These are phyloP conservation scores for Sebastes reedi DNA, from an alignment of 2,797 vertebrate genomes.

Conservation along the genomic window DNA sequence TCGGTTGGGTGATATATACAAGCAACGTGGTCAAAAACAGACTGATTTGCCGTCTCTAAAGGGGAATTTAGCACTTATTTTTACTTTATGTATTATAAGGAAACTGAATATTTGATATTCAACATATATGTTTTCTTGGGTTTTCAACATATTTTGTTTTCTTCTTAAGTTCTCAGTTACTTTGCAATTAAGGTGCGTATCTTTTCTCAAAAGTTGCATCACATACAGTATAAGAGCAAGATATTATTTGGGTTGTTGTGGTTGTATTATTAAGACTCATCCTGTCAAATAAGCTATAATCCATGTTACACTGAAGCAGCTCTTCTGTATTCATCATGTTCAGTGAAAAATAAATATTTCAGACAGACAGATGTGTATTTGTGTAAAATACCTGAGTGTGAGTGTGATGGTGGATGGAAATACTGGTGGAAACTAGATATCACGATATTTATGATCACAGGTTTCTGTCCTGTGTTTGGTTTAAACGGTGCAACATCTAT, in stretches of 20 bases:
- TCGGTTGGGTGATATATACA: neutral
- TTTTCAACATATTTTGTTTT: neutral
- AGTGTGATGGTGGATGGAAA: neutral
- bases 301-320: constrained; percentile 10
- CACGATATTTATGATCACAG: neutral
- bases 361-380: neutral
- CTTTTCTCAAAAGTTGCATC: neutral
- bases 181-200: neutral
- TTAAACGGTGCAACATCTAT: too few relatives aligned
- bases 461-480: neutral
- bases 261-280: neutral
- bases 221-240: neutral
- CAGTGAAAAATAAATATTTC: neutral
- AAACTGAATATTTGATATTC: neutral
- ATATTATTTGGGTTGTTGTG: neutral
- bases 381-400: neutral
- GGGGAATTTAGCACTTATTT: neutral
- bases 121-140: neutral
- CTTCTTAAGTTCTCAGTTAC: neutral
- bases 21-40: neutral
- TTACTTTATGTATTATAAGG: neutral
- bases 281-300: neutral
- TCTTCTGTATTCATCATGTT: neutral
- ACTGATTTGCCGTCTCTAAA: neutral
- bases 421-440: neutral